Conservation (phyloP, 2,113 vertebrate species). For the Naja naja region DNA sequence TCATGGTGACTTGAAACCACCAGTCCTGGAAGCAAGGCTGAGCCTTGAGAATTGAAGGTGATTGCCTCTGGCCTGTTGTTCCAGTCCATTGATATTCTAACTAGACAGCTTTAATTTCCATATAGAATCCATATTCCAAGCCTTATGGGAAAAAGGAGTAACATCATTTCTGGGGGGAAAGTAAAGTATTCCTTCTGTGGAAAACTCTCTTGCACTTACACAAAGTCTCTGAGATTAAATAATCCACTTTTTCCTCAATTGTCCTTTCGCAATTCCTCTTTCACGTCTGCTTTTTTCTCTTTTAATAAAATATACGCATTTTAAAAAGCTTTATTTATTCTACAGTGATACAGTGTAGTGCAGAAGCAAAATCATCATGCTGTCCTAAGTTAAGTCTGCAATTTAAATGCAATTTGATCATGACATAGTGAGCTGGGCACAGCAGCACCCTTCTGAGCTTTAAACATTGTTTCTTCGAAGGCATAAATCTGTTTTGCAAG, state of each 20-base stretch:
- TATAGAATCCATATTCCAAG: constrained; percentile 65
- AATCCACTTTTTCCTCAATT: not conserved
- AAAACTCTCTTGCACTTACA: not conserved
- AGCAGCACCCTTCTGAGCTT: constrained; percentile 36
- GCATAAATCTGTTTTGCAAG: constrained; percentile 45
- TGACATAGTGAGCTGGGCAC: constrained; percentile 10
- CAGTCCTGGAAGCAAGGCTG: constrained; percentile 3
- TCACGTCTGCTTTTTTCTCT: accelerated
- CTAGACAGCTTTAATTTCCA: constrained; percentile 59
- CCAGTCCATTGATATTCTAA: constrained; percentile 59
- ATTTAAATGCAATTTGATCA: constrained; percentile 52
- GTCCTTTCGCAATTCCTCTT: not conserved
- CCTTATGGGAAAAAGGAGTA: constrained; percentile 10
- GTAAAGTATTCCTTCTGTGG: accelerated
- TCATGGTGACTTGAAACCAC: constrained; percentile 21
- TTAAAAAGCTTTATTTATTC: not conserved
- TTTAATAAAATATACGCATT: constrained; percentile 15
- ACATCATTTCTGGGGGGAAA: not conserved
- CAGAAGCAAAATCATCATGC: constrained; percentile 33
- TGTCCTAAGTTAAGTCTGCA: constrained; percentile 36
- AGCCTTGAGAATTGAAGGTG: constrained; percentile 52
- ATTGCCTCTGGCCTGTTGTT: constrained; percentile 57
- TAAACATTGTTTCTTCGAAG: constrained; percentile 52
- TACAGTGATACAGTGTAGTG: constrained; percentile 23
- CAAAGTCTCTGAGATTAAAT: constrained; percentile 55